Evolutionary conservation across 2,113 vertebrate genomes (phyloP).

Genomic region (Notothenia rossii): DNA sequence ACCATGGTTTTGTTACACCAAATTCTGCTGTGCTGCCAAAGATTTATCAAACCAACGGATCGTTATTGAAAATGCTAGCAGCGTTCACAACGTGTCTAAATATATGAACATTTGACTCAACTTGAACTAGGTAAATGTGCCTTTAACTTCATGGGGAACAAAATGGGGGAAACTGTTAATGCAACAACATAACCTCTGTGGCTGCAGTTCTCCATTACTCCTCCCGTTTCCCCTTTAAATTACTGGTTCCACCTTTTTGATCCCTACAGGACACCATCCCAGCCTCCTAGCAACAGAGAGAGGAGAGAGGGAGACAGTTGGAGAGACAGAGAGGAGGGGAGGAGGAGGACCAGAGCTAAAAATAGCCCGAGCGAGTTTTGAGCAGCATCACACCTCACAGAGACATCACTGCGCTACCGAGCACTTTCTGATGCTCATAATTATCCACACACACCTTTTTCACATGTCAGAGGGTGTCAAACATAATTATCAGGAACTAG

Average conservation of each 20-base stretch:
- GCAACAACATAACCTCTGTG: no score
- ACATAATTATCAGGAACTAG: slow-evolving; percentile 30
- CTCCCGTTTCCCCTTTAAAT: no score
- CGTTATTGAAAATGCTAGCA: background rate
- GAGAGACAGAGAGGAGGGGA: background rate
- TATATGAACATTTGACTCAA: background rate
- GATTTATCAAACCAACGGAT: background rate
- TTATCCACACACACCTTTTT: slow-evolving; percentile 16
- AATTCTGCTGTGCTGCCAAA: background rate
- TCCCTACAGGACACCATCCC: no score
- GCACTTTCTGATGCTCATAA: slow-evolving; percentile 51
- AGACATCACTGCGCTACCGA: slow-evolving; percentile 40
- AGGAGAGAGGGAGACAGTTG: slow-evolving; percentile 14
- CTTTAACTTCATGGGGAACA: no score
- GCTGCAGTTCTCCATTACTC: no score
- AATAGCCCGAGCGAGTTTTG: slow-evolving; percentile 73
- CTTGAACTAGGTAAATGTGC: background rate
- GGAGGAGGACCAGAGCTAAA: slow-evolving; percentile 65
- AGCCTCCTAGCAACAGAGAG: background rate
- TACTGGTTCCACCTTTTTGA: no score
- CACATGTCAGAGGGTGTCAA: slow-evolving; percentile 37
- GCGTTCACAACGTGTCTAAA: background rate
- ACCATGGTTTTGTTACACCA: background rate
- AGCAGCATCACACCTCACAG: slow-evolving; percentile 73
- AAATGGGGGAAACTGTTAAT: no score